A percentile compares a stretch with the other conserved stretches of the same genome.
phyloP scores from a whole-genome alignment of 2,797 vertebrate species.

The Fistularia tabacaria region DNA sequence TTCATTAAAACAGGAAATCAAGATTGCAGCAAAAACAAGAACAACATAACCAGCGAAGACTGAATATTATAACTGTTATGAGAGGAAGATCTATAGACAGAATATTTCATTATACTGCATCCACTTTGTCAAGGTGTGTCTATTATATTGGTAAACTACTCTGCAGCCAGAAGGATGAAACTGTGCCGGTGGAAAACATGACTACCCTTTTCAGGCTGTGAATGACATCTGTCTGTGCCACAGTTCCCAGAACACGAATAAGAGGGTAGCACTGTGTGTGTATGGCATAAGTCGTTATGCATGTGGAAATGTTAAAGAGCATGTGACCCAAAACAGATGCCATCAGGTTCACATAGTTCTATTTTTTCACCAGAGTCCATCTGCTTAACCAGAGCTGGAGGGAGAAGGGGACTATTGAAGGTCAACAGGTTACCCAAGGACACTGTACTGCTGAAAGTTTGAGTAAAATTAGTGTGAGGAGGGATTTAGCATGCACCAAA shows the following conservation, averaged over 20 bases:
- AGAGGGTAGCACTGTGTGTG: background rate
- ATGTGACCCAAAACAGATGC: slow-evolving; percentile 52
- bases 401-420: slow-evolving; percentile 26
- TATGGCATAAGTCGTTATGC: slow-evolving; percentile 10
- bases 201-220: slow-evolving; percentile 1
- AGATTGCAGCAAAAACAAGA: no score
- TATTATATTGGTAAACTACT: background rate
- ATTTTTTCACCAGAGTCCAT: slow-evolving; percentile 62
- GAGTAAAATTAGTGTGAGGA: no score
- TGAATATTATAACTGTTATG: no score
- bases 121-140: background rate
- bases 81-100: background rate
- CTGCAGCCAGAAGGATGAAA: background rate
- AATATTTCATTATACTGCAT: background rate
- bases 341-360: slow-evolving; percentile 39
- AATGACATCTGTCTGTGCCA: slow-evolving; percentile 7
- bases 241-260: slow-evolving; percentile 14
- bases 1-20: no score
- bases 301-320: slow-evolving; percentile 24
- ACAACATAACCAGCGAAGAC: no score
- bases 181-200: background rate
- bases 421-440: slow-evolving; percentile 52
- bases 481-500: background rate
- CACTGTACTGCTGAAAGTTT: slow-evolving; percentile 1
- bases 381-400: slow-evolving; percentile 43